A percentile compares a stretch with the other conserved stretches of the same genome.
Conservation (phyloP, 2,888 invertebrate species). For the Andrena trimmerana region DNA sequence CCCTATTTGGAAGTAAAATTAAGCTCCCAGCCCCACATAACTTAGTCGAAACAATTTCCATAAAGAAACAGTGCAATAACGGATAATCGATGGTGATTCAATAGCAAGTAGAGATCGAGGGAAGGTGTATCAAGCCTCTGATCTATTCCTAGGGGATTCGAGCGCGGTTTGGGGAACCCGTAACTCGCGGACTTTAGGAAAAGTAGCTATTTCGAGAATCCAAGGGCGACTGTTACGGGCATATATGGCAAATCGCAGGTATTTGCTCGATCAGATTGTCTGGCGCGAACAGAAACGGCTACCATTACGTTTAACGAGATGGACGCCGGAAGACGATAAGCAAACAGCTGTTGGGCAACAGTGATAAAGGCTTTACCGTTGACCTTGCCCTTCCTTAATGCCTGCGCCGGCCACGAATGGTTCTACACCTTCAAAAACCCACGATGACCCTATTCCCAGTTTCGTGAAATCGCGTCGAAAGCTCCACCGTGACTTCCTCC, state of each 20-base stretch:
- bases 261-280: constrained; percentile 67
- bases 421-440: constrained; percentile 24
- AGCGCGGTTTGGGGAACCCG: neutral
- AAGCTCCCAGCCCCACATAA: neutral
- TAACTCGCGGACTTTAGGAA: constrained; percentile 49
- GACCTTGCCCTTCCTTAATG: constrained; percentile 74
- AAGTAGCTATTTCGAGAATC: constrained; percentile 45
- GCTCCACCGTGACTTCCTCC: constrained; percentile 3
- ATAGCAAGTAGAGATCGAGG: neutral
- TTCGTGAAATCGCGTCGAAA: constrained; percentile 22
- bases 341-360: constrained; percentile 68
- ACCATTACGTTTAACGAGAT: constrained; percentile 66
- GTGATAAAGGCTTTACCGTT: constrained; percentile 66
- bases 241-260: constrained; percentile 48
- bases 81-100: constrained; percentile 24
- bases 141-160: constrained; percentile 9
- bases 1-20: neutral
- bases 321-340: constrained; percentile 62
- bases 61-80: neutral
- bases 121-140: constrained; percentile 13
- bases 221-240: constrained; percentile 31
- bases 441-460: constrained; percentile 36
- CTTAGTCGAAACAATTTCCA: neutral
- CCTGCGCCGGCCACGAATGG: constrained; percentile 31
- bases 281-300: constrained; percentile 56